These are phyloP conservation scores for Caranx ignobilis DNA, from an alignment of 2,113 vertebrate species.

Conservation along the genomic window DNA sequence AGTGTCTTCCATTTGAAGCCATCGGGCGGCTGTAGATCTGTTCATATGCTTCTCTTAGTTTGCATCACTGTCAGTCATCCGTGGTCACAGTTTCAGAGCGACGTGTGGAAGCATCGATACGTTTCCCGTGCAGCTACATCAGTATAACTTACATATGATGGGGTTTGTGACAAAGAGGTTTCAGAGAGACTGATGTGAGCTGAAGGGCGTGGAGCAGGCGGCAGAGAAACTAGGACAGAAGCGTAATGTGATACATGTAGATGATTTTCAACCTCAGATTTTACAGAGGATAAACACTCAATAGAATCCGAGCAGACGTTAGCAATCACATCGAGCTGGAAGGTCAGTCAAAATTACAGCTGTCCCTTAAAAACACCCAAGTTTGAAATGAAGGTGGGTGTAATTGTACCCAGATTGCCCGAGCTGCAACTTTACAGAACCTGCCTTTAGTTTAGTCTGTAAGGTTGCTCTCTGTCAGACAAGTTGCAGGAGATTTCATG, in stretches of 20 bases:
- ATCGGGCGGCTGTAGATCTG: not conserved
- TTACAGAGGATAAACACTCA: slow-evolving; percentile 55
- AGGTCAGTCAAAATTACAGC: slow-evolving; percentile 72
- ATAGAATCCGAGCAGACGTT: slow-evolving; percentile 46
- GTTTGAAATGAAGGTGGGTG: slow-evolving; percentile 73
- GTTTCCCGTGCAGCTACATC: not conserved
- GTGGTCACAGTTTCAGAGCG: not conserved
- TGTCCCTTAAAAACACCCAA: slow-evolving; percentile 66
- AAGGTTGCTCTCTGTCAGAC: slow-evolving; percentile 51
- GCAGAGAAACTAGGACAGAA: slow-evolving; percentile 31
- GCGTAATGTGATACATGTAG: slow-evolving; percentile 39
- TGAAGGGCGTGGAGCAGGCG: slow-evolving; percentile 1
- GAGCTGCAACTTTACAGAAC: slow-evolving; percentile 62
- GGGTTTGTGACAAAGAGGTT: not conserved
- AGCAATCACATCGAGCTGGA: slow-evolving; percentile 62
- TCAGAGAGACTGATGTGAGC: not conserved
- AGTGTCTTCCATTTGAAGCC: not conserved
- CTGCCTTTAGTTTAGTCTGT: slow-evolving; percentile 72
- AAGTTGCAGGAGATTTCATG: slow-evolving; percentile 64
- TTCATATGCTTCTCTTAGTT: not conserved
- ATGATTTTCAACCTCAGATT: slow-evolving; percentile 57
- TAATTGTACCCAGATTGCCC: slow-evolving; percentile 78
- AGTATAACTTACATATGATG: not conserved
- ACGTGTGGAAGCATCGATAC: not conserved
- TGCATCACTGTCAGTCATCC: not conserved